Evolutionary conservation across 2,797 vertebrate species (phyloP).

Genomic region (Karalla daura): DNA sequence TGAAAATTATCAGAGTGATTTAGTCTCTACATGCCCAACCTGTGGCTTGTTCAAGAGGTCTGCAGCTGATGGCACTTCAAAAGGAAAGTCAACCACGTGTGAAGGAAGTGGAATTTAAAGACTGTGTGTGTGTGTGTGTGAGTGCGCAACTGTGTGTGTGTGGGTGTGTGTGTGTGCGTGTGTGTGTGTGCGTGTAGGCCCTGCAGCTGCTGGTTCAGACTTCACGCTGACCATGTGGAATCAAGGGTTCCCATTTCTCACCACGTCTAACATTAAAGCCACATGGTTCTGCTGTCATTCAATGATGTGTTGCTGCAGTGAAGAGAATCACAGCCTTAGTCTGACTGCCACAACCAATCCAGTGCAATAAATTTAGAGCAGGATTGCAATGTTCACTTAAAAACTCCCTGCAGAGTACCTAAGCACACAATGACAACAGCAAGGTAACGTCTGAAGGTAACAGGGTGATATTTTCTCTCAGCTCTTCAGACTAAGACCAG

Average conservation of each 20-base stretch:
- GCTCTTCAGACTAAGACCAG: slow-evolving; percentile 6
- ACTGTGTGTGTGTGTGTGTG: slow-evolving; percentile 16
- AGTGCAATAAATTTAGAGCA: background rate
- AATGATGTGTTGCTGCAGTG: slow-evolving; percentile 10
- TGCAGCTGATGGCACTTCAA: slow-evolving; percentile 57
- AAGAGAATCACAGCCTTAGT: background rate
- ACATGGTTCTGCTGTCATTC: slow-evolving; percentile 36
- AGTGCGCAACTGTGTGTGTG: slow-evolving; percentile 30
- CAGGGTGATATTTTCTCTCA: background rate
- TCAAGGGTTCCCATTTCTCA: slow-evolving; percentile 62
- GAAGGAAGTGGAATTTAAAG: slow-evolving; percentile 67
- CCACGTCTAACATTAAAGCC: slow-evolving; percentile 50
- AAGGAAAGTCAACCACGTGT: slow-evolving; percentile 69
- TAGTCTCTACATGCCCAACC: slow-evolving; percentile 14
- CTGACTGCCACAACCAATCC: background rate
- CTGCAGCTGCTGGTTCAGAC: slow-evolving; percentile 67
- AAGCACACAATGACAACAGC: background rate
- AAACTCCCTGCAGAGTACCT: background rate
- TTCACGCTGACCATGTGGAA: slow-evolving; percentile 67
- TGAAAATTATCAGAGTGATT: slow-evolving; percentile 4
- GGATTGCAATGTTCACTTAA: background rate
- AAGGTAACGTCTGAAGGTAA: background rate
- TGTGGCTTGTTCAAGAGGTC: slow-evolving; percentile 39
- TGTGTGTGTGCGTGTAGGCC: slow-evolving; percentile 20
- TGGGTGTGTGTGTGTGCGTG: slow-evolving; percentile 29